Evolutionary conservation across 2,113 vertebrate species (phyloP), one percentile per base, ranked within the genome.

Genomic region (Melanerpes aurifrons): DNA sequence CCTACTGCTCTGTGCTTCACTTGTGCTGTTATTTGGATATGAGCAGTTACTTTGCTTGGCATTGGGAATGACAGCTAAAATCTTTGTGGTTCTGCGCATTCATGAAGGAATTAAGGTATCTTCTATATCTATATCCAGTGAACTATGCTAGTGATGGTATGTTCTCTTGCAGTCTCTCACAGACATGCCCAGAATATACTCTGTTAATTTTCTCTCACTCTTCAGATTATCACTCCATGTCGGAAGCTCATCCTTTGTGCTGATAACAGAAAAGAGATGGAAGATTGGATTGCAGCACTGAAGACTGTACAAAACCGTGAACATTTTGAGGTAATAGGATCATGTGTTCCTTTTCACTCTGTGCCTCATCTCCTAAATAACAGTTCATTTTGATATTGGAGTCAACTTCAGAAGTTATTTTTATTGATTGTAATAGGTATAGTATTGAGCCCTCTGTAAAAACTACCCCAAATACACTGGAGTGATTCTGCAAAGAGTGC

Each of bases 261-360:
- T 2, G 99, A 99, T 89, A 99, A 99, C 98, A 98, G 99, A 88
- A 99, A 99, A 94, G 99, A 99, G 92, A 99, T 99, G 99, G 99
- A 99, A 96, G 99, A 99, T 56, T 99, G 99, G 99, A 99, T 99
- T 70, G 98, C 99, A 15, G 99, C 98, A 2, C 97, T 99, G 94
- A 98, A 98, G 85, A 98, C 98, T 45, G 98, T 99, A 56, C 99
- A 99, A 97, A 99, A 98, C 97, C 95, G 98, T 77, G 99, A 99
- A 77, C 98, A 99, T 90, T 99, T 99, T 96, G 99, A 99, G 99
- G 99, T 99, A 64, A 82, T 83, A 21, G 28, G 22, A 83, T 7
- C 59, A 82, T 12, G 12, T 13, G 15, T 32, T 70, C 35, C 43
- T 88, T 77, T 80, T 9, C 47, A 10, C 54, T 77, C 28, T 54